phyloP scores from a whole-genome alignment of 2,113 vertebrate species.

The Pimephales promelas region DNA sequence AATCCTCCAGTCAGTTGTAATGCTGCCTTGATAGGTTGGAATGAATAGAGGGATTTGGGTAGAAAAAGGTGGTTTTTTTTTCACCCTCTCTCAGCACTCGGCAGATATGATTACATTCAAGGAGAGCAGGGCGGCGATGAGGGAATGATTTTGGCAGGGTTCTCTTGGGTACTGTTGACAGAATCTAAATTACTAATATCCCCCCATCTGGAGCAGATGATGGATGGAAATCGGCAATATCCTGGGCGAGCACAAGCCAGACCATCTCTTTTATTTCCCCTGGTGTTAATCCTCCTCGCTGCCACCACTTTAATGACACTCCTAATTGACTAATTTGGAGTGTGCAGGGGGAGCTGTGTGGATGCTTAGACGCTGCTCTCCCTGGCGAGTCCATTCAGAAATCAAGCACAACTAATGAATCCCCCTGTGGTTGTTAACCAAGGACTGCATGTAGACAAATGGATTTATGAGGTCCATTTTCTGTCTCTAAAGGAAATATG shows the following conservation, averaged over 20 bases:
- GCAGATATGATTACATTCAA: slow-evolving; percentile 55
- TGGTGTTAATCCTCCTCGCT: slow-evolving; percentile 55
- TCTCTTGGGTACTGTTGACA: slow-evolving; percentile 60
- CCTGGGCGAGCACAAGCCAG: slow-evolving; percentile 55
- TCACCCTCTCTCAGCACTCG: slow-evolving; percentile 34
- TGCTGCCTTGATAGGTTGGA: slow-evolving; percentile 29
- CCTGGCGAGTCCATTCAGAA: slow-evolving; percentile 52
- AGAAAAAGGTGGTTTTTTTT: slow-evolving; percentile 46
- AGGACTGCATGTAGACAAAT: slow-evolving; percentile 51
- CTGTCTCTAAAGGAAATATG: slow-evolving; percentile 26
- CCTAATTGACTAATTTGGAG: slow-evolving; percentile 64
- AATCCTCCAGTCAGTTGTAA: slow-evolving; percentile 49
- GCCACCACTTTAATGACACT: slow-evolving; percentile 59
- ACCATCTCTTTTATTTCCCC: slow-evolving; percentile 62
- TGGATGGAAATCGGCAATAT: slow-evolving; percentile 61
- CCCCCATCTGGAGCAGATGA: slow-evolving; percentile 60
- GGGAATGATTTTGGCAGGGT: slow-evolving; percentile 59
- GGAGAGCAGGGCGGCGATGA: slow-evolving; percentile 49
- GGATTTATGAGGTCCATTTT: slow-evolving; percentile 43
- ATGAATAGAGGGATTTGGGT: slow-evolving; percentile 45
- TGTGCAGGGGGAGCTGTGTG: slow-evolving; percentile 48
- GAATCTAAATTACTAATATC: slow-evolving; percentile 64
- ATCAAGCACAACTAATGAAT: slow-evolving; percentile 59
- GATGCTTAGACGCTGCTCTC: slow-evolving; percentile 49
- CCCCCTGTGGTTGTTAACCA: slow-evolving; percentile 49